phyloP scores from a whole-genome alignment of 2,113 vertebrate species.

The Chitala chitala region DNA sequence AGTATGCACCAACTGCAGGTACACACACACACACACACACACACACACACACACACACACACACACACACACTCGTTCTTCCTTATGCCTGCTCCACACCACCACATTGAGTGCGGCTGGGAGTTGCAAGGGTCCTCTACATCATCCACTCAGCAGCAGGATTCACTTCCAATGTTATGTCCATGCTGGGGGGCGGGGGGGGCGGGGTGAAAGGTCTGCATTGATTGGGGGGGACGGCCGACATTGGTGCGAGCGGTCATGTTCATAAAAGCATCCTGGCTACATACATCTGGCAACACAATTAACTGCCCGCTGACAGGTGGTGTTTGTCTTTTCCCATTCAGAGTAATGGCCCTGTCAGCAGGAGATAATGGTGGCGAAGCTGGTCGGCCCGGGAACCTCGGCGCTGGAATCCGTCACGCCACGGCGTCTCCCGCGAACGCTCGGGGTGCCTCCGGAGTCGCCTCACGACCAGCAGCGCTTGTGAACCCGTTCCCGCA shows the following conservation, averaged over 20 bases:
- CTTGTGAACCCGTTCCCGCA: constrained; percentile 47
- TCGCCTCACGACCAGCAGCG: constrained; percentile 59
- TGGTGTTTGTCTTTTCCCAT: constrained; percentile 87
- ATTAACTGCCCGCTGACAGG: constrained; percentile 91
- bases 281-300: constrained; percentile 88
- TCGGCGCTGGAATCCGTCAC: constrained; percentile 69
- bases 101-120: not conserved
- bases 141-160: not conserved
- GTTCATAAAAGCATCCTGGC: constrained; percentile 77
- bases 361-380: constrained; percentile 72
- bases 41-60: too few relatives aligned
- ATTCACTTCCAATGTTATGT: not conserved
- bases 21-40: too few relatives aligned
- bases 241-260: constrained; percentile 74
- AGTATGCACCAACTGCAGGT: constrained; percentile 61
- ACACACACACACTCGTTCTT: not conserved
- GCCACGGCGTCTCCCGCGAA: constrained; percentile 52
- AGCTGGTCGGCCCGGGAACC: constrained; percentile 63
- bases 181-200: not conserved
- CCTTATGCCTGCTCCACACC: not conserved
- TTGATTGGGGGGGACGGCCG: constrained; percentile 61
- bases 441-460: constrained; percentile 61
- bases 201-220: not conserved
- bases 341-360: constrained; percentile 95
- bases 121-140: not conserved